phyloP scores from a whole-genome alignment of 2,888 invertebrate species.

The Diaperis boleti region DNA sequence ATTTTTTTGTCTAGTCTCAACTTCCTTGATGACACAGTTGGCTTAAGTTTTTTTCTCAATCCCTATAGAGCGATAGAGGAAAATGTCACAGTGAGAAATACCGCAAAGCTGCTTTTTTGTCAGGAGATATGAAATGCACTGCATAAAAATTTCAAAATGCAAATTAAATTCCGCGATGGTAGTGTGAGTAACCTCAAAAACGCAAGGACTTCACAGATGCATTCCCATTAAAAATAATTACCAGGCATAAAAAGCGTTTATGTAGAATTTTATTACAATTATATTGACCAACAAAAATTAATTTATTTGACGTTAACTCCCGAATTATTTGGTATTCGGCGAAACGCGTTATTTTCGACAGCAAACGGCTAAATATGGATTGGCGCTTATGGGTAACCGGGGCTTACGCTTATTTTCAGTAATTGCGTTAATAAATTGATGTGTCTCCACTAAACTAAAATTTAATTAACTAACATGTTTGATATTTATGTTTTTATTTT shows the following conservation, averaged over 20 bases:
- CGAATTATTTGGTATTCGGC: constrained; percentile 14
- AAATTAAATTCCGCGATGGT: background rate
- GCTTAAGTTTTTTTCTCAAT: constrained; percentile 19
- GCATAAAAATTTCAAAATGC: constrained; percentile 5
- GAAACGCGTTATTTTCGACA: constrained; percentile 9
- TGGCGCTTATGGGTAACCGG: background rate
- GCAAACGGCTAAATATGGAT: constrained; percentile 5
- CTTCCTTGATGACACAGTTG: constrained; percentile 22
- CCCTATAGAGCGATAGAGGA: background rate
- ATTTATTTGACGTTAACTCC: constrained; percentile 20
- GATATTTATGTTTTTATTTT: too few relatives aligned
- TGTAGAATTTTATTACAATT: constrained; percentile 26
- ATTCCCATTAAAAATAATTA: constrained; percentile 35
- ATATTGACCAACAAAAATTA: constrained; percentile 36
- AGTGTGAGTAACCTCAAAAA: constrained; percentile 8
- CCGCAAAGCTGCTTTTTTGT: constrained; percentile 5
- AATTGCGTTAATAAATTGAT: too few relatives aligned
- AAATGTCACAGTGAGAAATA: constrained; percentile 13
- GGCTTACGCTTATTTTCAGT: too few relatives aligned
- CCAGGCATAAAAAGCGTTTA: constrained; percentile 29
- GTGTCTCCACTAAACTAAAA: too few relatives aligned
- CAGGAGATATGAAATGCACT: background rate
- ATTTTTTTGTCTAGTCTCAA: constrained; percentile 24
- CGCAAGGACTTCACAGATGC: constrained; percentile 2
- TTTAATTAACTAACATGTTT: too few relatives aligned